A percentile compares a stretch with the other conserved stretches of the same genome.
phyloP scores from a whole-genome alignment of 2,797 vertebrate species.

The Varecia variegata region DNA sequence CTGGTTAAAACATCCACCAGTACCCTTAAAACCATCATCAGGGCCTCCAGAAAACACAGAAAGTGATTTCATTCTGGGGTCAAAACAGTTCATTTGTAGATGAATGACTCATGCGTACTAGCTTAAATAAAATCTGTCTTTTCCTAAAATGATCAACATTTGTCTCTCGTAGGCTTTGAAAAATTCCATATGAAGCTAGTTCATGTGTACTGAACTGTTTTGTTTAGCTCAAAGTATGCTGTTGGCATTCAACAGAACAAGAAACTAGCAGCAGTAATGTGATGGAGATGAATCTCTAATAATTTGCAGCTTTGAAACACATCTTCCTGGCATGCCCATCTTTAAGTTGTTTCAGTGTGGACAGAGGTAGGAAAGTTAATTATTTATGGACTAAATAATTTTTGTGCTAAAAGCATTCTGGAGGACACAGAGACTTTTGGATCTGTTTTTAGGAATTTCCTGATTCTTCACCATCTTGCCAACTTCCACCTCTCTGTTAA shows the following conservation, averaged over 20 bases:
- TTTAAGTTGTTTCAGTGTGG: not conserved
- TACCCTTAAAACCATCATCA: too few relatives aligned
- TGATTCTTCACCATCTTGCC: not conserved
- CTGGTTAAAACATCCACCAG: not conserved
- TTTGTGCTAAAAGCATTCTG: not conserved
- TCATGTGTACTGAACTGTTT: not conserved
- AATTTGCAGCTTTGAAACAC: not conserved
- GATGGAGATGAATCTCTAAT: not conserved
- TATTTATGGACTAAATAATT: not conserved
- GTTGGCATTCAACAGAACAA: not conserved
- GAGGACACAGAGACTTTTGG: not conserved
- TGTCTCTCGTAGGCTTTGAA: not conserved
- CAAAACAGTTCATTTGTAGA: not conserved
- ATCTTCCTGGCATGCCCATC: not conserved
- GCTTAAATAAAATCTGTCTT: constrained; percentile 12
- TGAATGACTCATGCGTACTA: not conserved
- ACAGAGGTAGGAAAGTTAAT: not conserved
- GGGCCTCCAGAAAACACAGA: not conserved
- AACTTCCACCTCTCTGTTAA: not conserved
- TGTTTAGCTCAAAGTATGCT: not conserved
- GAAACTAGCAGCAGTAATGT: not conserved
- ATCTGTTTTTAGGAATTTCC: not conserved
- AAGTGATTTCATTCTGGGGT: not conserved
- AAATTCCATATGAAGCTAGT: not conserved
- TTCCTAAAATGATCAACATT: not conserved